Percentiles rank a stretch among this genome's conserved stretches.
Evolutionary conservation across 2,113 vertebrate genomes (phyloP).

Genomic region (Xenopus borealis): DNA sequence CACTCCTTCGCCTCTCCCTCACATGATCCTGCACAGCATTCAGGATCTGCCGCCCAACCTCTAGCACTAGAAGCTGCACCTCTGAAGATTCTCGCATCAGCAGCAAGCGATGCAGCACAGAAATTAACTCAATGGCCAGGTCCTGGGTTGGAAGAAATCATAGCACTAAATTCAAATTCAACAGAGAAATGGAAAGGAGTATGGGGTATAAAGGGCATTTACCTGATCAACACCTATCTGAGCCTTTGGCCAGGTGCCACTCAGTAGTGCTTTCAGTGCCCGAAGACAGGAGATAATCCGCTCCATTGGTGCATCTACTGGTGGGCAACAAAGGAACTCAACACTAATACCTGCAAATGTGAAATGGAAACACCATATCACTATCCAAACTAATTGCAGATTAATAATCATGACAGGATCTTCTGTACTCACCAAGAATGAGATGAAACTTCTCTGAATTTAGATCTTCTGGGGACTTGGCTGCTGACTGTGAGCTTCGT

Average conservation of each 20-base stretch:
- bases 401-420: neutral
- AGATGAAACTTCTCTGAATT: constrained; percentile 83
- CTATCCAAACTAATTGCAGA: neutral
- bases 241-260: constrained; percentile 80
- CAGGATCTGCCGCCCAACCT: constrained; percentile 79
- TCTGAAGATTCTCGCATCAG: constrained; percentile 80
- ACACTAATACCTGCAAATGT: constrained; percentile 78
- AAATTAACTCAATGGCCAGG: constrained; percentile 85
- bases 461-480: constrained; percentile 87
- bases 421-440: constrained; percentile 74
- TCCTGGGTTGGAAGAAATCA: constrained; percentile 61
- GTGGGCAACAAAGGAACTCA: constrained; percentile 88
- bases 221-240: constrained; percentile 91
- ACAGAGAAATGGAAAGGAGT: no score
- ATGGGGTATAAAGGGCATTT: constrained; percentile 26
- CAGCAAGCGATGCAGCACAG: constrained; percentile 85
- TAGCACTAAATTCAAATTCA: no score
- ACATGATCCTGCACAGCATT: constrained; percentile 85
- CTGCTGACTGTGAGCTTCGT: constrained; percentile 61
- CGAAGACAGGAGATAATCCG: constrained; percentile 82
- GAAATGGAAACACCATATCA: neutral
- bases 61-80: constrained; percentile 79
- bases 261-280: constrained; percentile 78
- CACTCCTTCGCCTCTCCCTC: constrained; percentile 86
- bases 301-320: constrained; percentile 82